Conservation (phyloP, 2,888 invertebrate genomes). For the Xanthia togata region DNA sequence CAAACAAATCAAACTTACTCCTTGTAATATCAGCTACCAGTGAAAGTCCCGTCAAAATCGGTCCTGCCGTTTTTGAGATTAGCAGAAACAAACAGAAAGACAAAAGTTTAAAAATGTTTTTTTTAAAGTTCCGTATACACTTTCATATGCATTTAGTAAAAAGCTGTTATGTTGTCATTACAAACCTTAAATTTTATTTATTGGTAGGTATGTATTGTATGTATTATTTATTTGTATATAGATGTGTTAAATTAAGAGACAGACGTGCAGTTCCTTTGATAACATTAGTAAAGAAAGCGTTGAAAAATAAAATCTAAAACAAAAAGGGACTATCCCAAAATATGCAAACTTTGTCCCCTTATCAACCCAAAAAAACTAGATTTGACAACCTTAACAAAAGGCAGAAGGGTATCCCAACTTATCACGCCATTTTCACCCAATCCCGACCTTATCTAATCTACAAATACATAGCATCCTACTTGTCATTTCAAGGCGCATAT, state of each 20-base stretch:
- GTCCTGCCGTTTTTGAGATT: too few relatives aligned
- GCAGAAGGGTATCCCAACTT: conserved; percentile 34
- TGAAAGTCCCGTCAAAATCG: too few relatives aligned
- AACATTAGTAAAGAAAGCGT: neutral
- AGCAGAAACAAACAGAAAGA: too few relatives aligned
- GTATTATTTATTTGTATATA: too few relatives aligned
- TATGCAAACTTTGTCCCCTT: conserved; percentile 7
- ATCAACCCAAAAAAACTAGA: conserved; percentile 44
- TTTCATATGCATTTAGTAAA: too few relatives aligned
- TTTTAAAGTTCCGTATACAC: too few relatives aligned
- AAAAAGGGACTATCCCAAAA: neutral
- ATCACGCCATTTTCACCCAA: conserved; percentile 62
- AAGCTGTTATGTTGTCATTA: too few relatives aligned
- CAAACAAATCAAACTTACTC: too few relatives aligned
- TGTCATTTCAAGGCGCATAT: conserved; percentile 77
- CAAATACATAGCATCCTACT: conserved; percentile 68
- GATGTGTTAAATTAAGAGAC: neutral
- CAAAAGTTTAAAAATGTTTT: too few relatives aligned
- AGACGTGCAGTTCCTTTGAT: neutral
- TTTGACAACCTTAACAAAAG: conserved; percentile 38
- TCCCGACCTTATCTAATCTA: conserved; percentile 75
- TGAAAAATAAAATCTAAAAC: neutral
- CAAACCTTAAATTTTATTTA: too few relatives aligned
- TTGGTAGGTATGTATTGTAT: too few relatives aligned
- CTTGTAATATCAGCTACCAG: too few relatives aligned